Base-by-base conservation (phyloP, 2,888 invertebrate genomes). In the Phaonia tiefii region DNA sequence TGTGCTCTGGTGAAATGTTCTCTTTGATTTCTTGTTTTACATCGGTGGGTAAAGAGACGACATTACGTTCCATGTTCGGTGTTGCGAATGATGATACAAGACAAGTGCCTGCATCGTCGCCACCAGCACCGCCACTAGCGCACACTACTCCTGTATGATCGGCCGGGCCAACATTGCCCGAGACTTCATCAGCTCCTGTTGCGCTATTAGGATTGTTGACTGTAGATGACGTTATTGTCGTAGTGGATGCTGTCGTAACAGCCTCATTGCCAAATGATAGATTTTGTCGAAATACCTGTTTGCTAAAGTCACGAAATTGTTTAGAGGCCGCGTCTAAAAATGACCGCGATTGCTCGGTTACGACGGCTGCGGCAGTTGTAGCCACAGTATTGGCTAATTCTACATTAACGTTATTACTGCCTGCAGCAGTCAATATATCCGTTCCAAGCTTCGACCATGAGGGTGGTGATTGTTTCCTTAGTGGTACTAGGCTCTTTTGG, bases 1-100 rank as follows among this genome's bases (percentile, higher is more conserved):
- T 93, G 72, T 93, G 93, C 84, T 93, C 93, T 0, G 93, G 93
- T 75, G 93, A 93, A 1, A 93, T 93, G 84, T 93, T 93, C 85
- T 93, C 93, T 88, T 93, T 93, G 13, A 93, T 93, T 4, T 92
- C 92, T 84, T 92, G 87, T 66, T 93, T 93, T 3, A 93, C 89
- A 86, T 93, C 92, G 66, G 90, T 91, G 0, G 93, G 92, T 73
- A 93, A 89, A 84, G 92, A 92, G 54, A 92, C 92, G 1, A 86
- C 86, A 83, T 86, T 86, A 72, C 85, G 86, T 75, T 75, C 63
- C 82, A 73, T 22, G 82, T 70, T 49, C 79, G 70, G 79, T 31
- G 31, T 3, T 5, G 8, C 8, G 49, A 81, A 84, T n/a, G 79
- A 84, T 76, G 82, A 81, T 25, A 63, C 26, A n/a, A 54, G 71